Base-by-base conservation (phyloP, 2,888 invertebrate species). In the Mythimna pallens region DNA sequence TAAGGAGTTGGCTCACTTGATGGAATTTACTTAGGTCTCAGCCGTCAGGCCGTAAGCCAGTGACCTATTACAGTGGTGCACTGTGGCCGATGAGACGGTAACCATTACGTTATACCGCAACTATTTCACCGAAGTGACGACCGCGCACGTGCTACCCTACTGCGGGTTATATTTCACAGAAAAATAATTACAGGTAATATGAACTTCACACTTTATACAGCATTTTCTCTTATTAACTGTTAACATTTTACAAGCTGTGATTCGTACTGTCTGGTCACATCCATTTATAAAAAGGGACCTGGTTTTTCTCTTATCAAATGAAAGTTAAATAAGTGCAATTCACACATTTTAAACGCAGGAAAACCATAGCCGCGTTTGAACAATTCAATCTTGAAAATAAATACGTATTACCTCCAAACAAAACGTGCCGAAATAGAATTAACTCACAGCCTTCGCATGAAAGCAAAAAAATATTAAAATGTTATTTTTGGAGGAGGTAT, bases 61-160 rank as follows among this genome's bases (percentile, higher is more conserved):
- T 76, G 69, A 76, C 76, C 76, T 76, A 80, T 76, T 72, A 65
- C 70, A 80, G 54, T 55, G 4, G 50, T 34, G 65, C 67, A 47
- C 54, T 63, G 43, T 54, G 66, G 17, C 63, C 50, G 63, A 82
- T 74, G 57, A 20, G 50, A 20, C 57, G 64, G 66, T 78, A 50
- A 74, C 80, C 75, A 80, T 34, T 62, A 74, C 40, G 57, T 64
- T 59, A 12, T 67, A 40, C 47, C 22, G 47, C 65, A 66, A 69
- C 72, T 59, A 70, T 70, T 83, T 70, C 70, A 79, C 79, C 17
- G 58, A 70, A 58, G 12, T 69, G n/a, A 62, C 58, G 57, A 25
- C 22, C 55, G 57, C 52, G n/a, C 47, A 58, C 30, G 22, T 52
- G 36, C 4, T 25, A 30, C 12, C n/a, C 36, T 43, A 14, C 58